phyloP scores from a whole-genome alignment of 2,797 vertebrate genomes.

The Scyliorhinus canicula region DNA sequence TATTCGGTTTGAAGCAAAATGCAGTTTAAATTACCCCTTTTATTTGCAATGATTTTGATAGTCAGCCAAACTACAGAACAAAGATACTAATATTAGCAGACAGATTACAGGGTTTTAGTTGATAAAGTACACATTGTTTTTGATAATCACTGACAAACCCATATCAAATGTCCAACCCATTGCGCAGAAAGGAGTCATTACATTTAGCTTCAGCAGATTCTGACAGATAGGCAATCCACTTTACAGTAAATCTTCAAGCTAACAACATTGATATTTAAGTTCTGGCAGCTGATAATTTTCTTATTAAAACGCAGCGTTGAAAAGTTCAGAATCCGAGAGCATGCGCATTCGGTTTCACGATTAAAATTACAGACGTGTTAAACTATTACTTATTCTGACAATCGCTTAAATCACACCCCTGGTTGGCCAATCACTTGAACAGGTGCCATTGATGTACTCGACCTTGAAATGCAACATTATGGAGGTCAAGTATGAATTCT shows the following conservation, averaged over 20 bases:
- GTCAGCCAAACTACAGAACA: conserved; percentile 25
- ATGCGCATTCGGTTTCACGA: neutral
- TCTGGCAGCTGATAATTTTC: conserved; percentile 25
- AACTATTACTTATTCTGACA: neutral
- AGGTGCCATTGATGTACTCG: neutral
- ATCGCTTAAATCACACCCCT: neutral
- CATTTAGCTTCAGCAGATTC: conserved; percentile 6
- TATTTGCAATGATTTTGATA: neutral
- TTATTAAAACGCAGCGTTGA: neutral
- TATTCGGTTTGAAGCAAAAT: conserved; percentile 8
- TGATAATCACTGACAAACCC: conserved; percentile 32
- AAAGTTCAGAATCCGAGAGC: neutral
- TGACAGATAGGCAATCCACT: conserved; percentile 19
- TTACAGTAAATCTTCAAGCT: conserved; percentile 29
- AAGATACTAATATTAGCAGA: conserved; percentile 4
- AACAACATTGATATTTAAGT: conserved; percentile 24
- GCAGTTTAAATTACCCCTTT: conserved; percentile 13
- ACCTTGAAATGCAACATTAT: conserved; percentile 5
- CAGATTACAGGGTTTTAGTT: conserved; percentile 15
- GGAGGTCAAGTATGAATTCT: neutral
- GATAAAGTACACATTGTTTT: conserved; percentile 12
- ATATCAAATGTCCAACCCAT: conserved; percentile 20
- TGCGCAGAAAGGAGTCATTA: conserved; percentile 4
- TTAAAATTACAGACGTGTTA: neutral
- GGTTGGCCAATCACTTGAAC: neutral